Evolutionary conservation across 2,113 vertebrate species (phyloP), one percentile per base, ranked within the genome.

Genomic region (Siphamia tubifer): DNA sequence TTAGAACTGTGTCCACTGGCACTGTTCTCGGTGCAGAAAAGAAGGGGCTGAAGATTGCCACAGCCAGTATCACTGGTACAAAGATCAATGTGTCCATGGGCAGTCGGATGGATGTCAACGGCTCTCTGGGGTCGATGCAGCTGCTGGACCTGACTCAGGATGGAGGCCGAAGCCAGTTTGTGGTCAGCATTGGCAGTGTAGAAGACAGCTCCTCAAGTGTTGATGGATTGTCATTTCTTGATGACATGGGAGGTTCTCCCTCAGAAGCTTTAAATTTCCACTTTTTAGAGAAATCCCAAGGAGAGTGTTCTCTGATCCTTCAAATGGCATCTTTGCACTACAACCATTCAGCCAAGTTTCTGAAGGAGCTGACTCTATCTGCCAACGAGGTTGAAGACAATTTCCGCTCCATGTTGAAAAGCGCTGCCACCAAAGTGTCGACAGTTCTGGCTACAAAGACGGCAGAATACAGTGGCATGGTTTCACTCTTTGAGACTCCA

Each of bases 321-420:
- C 92, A 94, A 56, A 99, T 99, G 98, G 98, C 98, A 0, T 99
- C 98, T 0, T 81, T 99, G 20, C 97, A 99, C 88, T 99, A 98
- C 71, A 99, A 96, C 86, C 98, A 99, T 82, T 98, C 96, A 0
- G 94, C 98, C 1, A 98, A 96, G 53, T 99, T 99, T 70, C 68
- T 99, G 67, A 97, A 96, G 64, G 96, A 99, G 27, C 76, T 99
- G 4, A 91, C 94, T 6, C 81, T 99, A 47, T 98, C 98, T 11
- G 96, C 98, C 85, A 97, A 96, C 23, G 98, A 99, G 64, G 87
- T 98, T 12, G 98, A 99, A 42, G 98, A 98, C 73, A 98, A 95
- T 72, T 98, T 99, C 72, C 91, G 93, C 43, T 94, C 92, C 48
- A 98, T 98, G 95, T 85, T 99, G 74, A 98, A 96, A 87, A 96